Conservation (phyloP, 2,888 invertebrate genomes). For the Leptinotarsa tumamoca region DNA sequence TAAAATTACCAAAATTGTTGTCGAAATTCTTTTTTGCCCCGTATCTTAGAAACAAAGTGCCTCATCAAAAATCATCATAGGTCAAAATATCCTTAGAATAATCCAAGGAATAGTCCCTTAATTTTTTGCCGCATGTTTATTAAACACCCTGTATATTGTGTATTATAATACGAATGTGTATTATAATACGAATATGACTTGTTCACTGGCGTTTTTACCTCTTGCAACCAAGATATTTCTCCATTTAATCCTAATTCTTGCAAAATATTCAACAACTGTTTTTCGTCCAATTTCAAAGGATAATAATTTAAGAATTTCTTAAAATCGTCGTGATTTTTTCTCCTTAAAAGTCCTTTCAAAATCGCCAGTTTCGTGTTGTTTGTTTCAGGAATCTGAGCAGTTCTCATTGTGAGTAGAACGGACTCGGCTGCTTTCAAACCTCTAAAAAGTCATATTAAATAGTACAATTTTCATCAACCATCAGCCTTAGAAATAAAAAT, state of each 20-base stretch:
- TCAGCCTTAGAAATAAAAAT: conserved; percentile 23
- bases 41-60: too few relatives aligned
- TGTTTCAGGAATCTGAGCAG: conserved; percentile 68
- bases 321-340: conserved; percentile 63
- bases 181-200: not conserved
- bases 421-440: conserved; percentile 67
- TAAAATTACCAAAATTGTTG: too few relatives aligned
- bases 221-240: conserved; percentile 43
- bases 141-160: not conserved
- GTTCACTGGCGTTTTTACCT: conserved; percentile 35
- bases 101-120: too few relatives aligned
- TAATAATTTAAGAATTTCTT: conserved; percentile 64
- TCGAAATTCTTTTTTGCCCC: too few relatives aligned
- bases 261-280: conserved; percentile 65
- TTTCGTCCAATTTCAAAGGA: conserved; percentile 52
- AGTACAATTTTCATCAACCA: not conserved
- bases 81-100: too few relatives aligned
- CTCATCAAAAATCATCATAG: too few relatives aligned
- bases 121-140: too few relatives aligned
- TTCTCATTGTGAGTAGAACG: conserved; percentile 72
- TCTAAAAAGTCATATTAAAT: conserved; percentile 41
- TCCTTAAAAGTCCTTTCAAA: conserved; percentile 69
- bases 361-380: conserved; percentile 69
- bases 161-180: not conserved
- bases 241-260: conserved; percentile 65